phyloP scores from a whole-genome alignment of 2,888 invertebrate genomes.

The Drosophila multiciliata region DNA sequence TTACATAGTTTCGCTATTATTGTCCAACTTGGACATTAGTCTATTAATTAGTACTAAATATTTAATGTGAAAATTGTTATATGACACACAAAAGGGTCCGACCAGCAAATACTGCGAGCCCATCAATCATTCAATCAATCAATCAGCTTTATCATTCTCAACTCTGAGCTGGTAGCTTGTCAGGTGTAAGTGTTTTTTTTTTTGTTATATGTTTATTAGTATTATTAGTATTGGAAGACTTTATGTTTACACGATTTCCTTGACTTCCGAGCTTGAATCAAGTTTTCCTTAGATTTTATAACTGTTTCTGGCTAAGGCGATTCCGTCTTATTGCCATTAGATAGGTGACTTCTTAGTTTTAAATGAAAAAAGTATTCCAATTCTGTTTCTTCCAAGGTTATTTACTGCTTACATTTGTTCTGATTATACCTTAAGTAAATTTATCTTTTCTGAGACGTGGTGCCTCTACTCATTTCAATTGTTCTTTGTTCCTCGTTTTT shows the following conservation, averaged over 20 bases:
- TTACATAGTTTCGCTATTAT: too few species aligned
- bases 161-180: neutral
- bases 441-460: too few species aligned
- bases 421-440: too few species aligned
- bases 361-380: too few species aligned
- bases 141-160: neutral
- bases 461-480: too few species aligned
- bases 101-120: neutral
- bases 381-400: too few species aligned
- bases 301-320: neutral
- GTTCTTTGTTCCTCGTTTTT: too few species aligned
- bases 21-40: too few species aligned
- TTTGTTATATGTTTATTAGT: neutral
- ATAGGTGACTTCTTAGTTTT: too few species aligned
- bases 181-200: neutral
- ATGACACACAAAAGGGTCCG: neutral
- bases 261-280: too few species aligned
- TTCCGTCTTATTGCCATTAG: neutral
- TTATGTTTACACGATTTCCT: too few species aligned
- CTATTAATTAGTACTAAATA: neutral
- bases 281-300: neutral
- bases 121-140: neutral
- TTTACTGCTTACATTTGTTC: too few species aligned
- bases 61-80: neutral
- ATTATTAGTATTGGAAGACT: neutral